Evolutionary conservation across 1,140 invertebrate genomes (phyloP), one percentile per base, ranked within the genome.

Genomic region (Drosophila funebris): DNA sequence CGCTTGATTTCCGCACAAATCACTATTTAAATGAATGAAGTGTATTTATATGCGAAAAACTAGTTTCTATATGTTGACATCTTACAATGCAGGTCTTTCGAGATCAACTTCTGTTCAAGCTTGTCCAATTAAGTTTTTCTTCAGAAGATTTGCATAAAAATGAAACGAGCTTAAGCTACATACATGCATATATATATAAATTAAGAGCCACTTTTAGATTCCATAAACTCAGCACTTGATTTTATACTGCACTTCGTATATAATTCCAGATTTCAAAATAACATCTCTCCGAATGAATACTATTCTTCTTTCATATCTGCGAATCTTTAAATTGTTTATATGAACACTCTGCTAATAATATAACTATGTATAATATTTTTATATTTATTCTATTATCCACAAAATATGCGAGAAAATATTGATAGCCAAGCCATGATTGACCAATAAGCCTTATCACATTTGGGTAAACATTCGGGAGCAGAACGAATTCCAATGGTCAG

Each of bases 31-130:
- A 73, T 61, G 36, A 61, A 84, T 63, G 50, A 70, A 75, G 67
- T 75, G 72, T 67, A 80, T 74, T 77, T 66, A 60, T 87, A 82
- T 85, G 57, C 67, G 69, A 61, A 56, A 44, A 85, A 85, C 81
- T 46, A 69, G 81, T 85, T 85, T 83, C 16, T 37, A 48, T 71
- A 62, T 77, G 69, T 67, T 73, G 50, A 58, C 77, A 64, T 67
- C 66, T 71, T 84, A 87, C 82, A 85, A 44, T 85, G 70, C 78
- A 81, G 79, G 76, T 66, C 67, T 67, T 39, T 62, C 27, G 29
- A 77, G 69, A 77, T 77, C 78, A 46, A 58, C 68, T 68, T 78
- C 27, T 73, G 41, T 14, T 50, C 14, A 33, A 60, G 36, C 37
- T 41, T 31, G 36, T 58, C 9, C 60, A 48, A 52, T 67, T 67